Base-by-base conservation (phyloP, 1,140 invertebrate genomes). In the Brachionus manjavacas region DNA sequence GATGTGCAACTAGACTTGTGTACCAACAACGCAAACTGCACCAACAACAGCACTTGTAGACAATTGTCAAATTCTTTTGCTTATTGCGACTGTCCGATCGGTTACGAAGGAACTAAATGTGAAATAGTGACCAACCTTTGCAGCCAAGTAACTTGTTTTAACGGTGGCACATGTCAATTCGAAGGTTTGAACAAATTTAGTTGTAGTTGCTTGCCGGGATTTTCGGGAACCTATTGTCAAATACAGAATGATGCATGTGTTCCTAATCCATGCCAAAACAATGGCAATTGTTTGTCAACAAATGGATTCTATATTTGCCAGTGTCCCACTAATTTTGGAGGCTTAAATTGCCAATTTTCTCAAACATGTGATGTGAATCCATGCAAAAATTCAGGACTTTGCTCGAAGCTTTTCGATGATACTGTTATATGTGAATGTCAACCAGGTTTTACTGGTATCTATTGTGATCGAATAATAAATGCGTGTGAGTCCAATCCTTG, bases 221-320 rank as follows among this genome's bases (percentile, higher is more conserved):
- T 72, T 74, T 39, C 8, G 7, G 28, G 46, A 28, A 72, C 20
- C 16, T 41, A 55, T 66, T 84, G 64, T 46, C 64, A 70, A 55
- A 52, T n/a, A 3, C 64, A 74, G 72, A 72, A 35, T 9, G 14
- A 84, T 60, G 25, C 35, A 16, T 84, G 83, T 74, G 11, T 35
- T 4, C 25, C 43, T 16, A 70, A 70, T 49, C 83, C 83, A 20
- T 84, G 83, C 31, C 16, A n/a, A 16, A 70, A 70, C 31, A 20
- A n/a, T 3, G 66, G 23, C 9, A 70, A n/a, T 52, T 68, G 64
- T 23, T 23, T 20, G 35, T 96, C 97, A 87, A 94, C 94, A 1
- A 95, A 97, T 86, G 97, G 97, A 88, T 72, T 94, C 20, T 98
- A 95, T 88, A 94, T 93, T 31, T 98, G 96, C 88, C 92, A 93